Conservation (phyloP, 2,888 invertebrate genomes). For the Caradrina kadenii region DNA sequence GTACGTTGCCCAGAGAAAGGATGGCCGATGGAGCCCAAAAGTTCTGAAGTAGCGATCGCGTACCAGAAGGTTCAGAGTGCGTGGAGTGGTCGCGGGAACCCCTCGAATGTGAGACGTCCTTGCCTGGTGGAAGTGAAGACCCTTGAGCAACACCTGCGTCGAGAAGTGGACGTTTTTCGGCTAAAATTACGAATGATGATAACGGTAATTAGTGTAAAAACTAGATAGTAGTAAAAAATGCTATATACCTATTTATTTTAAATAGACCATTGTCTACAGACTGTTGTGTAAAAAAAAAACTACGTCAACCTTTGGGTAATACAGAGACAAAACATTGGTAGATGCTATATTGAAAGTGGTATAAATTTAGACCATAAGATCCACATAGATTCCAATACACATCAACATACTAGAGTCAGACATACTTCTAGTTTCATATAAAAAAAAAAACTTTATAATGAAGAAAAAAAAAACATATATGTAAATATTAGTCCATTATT, state of each 20-base stretch:
- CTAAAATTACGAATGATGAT: constrained; percentile 27
- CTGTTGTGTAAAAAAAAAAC: too few species aligned
- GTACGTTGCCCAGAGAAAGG: not conserved
- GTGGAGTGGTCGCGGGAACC: constrained; percentile 10
- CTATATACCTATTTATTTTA: too few species aligned
- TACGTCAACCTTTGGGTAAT: not conserved
- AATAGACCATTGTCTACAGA: too few species aligned
- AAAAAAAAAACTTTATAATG: too few species aligned
- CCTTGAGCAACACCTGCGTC: not conserved
- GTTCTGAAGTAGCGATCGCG: constrained; percentile 13
- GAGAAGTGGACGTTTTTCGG: constrained; percentile 20
- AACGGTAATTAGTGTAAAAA: constrained; percentile 3
- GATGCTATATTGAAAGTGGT: too few species aligned
- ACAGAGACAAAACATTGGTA: not conserved
- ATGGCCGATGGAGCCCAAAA: constrained; percentile 1
- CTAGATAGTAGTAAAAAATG: not conserved
- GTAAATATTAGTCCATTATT: too few species aligned
- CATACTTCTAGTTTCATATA: too few species aligned
- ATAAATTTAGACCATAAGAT: too few species aligned
- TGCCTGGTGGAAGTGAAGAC: constrained; percentile 16
- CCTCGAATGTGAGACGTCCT: constrained; percentile 20
- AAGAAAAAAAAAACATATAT: too few species aligned
- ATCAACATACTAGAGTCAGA: too few species aligned
- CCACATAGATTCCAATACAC: too few species aligned
- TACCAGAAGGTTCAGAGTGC: constrained; percentile 15